Conservation (phyloP, 2,113 vertebrate genomes). For the Tringa solitaria region DNA sequence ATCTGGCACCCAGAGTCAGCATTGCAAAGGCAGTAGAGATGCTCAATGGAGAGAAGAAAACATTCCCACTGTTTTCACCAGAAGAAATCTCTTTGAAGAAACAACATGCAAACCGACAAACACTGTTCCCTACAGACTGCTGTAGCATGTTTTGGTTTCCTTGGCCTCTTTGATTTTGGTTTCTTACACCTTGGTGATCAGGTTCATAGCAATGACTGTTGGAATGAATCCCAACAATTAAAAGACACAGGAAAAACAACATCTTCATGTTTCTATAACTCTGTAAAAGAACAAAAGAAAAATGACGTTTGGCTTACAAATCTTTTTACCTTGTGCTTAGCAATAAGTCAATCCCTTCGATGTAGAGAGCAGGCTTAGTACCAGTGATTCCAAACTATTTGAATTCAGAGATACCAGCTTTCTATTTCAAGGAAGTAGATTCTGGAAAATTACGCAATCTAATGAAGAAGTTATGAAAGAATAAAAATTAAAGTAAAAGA, state of each 20-base stretch:
- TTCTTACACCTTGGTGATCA: background rate
- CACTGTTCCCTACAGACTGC: background rate
- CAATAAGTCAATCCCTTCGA: background rate
- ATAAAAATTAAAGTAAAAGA: conserved; percentile 15
- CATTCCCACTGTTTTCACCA: conserved; percentile 50
- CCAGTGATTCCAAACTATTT: background rate
- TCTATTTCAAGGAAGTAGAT: conserved; percentile 40
- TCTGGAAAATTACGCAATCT: conserved; percentile 16
- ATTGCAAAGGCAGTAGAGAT: conserved; percentile 80
- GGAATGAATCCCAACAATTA: conserved; percentile 54
- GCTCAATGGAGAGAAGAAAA: conserved; percentile 83
- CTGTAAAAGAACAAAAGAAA: conserved; percentile 48
- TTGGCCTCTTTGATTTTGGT: background rate
- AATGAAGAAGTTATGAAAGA: conserved; percentile 30
- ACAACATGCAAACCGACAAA: conserved; percentile 74
- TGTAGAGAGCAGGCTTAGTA: background rate
- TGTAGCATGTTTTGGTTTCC: background rate
- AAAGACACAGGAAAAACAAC: conserved; percentile 39
- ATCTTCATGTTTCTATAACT: conserved; percentile 63
- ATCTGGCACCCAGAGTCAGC: conserved; percentile 79
- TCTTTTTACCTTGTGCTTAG: background rate
- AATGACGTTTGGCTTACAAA: background rate
- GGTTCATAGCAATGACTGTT: conserved; percentile 34
- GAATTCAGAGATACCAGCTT: background rate
- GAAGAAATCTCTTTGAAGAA: conserved; percentile 78